phyloP scores from a whole-genome alignment of 2,113 vertebrate genomes.

The Garra rufa region DNA sequence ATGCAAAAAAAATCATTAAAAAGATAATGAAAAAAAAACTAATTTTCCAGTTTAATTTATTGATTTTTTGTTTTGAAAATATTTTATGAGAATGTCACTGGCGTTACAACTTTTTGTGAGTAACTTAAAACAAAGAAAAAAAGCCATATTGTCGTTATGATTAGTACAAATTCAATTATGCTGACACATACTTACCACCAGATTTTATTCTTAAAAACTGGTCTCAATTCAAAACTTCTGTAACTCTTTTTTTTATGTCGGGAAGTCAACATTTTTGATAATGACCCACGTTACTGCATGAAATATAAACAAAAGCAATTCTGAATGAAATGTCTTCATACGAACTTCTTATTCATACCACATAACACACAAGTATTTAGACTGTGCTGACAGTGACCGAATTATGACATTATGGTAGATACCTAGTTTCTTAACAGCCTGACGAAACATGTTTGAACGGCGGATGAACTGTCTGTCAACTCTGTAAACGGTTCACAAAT shows the following conservation, averaged over 20 bases:
- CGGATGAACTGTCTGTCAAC: neutral
- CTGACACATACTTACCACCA: neutral
- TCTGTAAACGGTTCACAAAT: neutral
- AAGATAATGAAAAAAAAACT: neutral
- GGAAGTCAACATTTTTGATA: neutral
- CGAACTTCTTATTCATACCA: neutral
- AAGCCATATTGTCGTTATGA: neutral
- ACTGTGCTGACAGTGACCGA: neutral
- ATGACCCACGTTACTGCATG: neutral
- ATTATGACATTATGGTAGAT: neutral
- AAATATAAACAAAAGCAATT: neutral
- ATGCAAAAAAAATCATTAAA: too few species aligned
- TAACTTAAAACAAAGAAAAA: neutral
- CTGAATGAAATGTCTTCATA: neutral
- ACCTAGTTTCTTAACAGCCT: conserved; percentile 14
- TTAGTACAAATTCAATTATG: neutral
- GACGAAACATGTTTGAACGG: conserved; percentile 6
- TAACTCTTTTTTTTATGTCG: neutral
- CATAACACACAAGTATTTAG: neutral
- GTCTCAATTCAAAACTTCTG: neutral
- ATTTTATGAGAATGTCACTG: neutral
- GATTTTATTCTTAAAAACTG: neutral
- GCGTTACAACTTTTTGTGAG: neutral
- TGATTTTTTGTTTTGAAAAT: too few species aligned
- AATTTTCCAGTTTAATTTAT: too few species aligned